Evolutionary conservation across 1,140 invertebrate species (phyloP).

Genomic region (Pararge aegeria): DNA sequence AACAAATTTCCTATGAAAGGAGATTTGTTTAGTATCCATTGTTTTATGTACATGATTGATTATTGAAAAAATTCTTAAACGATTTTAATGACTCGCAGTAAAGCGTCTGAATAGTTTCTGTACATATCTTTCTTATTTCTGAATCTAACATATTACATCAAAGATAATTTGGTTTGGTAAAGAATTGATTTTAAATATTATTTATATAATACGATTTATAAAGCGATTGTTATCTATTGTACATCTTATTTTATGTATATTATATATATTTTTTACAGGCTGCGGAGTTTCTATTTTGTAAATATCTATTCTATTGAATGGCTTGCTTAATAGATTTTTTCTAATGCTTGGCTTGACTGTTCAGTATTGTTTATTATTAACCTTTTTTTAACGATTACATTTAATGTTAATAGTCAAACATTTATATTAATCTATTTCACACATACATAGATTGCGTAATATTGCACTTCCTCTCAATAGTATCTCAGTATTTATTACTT

Average conservation of each 20-base stretch:
- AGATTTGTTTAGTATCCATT: too few relatives aligned
- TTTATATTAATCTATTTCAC: background rate
- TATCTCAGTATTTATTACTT: too few relatives aligned
- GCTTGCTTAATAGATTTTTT: constrained; percentile 16
- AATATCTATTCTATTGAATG: constrained; percentile 33
- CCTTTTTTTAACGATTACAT: background rate
- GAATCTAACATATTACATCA: background rate
- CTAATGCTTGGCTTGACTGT: constrained; percentile 18
- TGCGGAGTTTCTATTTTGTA: constrained; percentile 32
- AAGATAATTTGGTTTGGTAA: background rate
- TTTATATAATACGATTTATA: background rate
- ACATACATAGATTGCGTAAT: background rate
- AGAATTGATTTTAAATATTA: background rate
- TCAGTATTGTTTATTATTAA: constrained; percentile 7
- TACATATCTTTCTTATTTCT: too few relatives aligned
- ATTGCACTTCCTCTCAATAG: too few relatives aligned
- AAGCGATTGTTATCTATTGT: background rate
- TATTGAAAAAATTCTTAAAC: too few relatives aligned
- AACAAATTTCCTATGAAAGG: too few relatives aligned
- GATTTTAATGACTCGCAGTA: too few relatives aligned
- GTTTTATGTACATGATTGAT: too few relatives aligned
- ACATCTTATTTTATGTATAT: constrained; percentile 18
- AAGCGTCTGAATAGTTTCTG: too few relatives aligned
- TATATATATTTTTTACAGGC: constrained; percentile 43
- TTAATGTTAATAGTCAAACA: background rate